Evolutionary conservation across 2,888 invertebrate species (phyloP).

Genomic region (Mesoligia furuncula): DNA sequence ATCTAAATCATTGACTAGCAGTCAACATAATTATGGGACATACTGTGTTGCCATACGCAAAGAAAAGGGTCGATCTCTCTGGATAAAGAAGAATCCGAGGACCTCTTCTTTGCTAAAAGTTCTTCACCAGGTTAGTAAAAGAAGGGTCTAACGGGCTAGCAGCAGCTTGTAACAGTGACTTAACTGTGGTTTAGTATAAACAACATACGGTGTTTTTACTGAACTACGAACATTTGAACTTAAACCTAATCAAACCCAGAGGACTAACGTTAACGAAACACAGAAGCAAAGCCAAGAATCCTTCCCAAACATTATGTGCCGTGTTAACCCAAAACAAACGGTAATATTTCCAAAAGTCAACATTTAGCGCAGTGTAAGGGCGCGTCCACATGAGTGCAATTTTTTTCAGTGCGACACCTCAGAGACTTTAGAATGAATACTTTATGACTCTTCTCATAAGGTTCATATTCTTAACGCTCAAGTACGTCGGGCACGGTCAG

Average conservation of each 20-base stretch:
- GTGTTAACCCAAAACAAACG: constrained; percentile 56
- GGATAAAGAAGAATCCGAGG: neutral
- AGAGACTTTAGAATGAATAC: neutral
- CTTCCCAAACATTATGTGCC: constrained; percentile 26
- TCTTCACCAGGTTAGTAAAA: neutral
- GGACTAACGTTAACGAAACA: constrained; percentile 13
- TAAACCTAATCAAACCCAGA: constrained; percentile 8
- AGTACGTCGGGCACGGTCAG: neutral
- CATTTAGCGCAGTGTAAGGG: constrained; percentile 62
- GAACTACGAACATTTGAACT: neutral
- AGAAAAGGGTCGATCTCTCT: neutral
- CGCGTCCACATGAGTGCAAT: neutral
- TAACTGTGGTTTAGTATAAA: neutral
- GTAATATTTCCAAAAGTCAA: constrained; percentile 69
- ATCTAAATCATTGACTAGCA: neutral
- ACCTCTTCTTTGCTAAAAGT: neutral
- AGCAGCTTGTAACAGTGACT: neutral
- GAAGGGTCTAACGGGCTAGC: neutral
- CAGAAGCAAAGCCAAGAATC: constrained; percentile 29
- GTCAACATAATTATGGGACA: neutral
- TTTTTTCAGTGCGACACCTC: neutral
- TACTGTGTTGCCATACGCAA: neutral
- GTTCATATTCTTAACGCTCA: neutral
- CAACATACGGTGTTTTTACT: neutral
- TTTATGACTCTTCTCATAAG: neutral